Evolutionary conservation across 2,113 vertebrate species (phyloP), one percentile per base, ranked within the genome.

Genomic region (Paramormyrops kingsleyae): DNA sequence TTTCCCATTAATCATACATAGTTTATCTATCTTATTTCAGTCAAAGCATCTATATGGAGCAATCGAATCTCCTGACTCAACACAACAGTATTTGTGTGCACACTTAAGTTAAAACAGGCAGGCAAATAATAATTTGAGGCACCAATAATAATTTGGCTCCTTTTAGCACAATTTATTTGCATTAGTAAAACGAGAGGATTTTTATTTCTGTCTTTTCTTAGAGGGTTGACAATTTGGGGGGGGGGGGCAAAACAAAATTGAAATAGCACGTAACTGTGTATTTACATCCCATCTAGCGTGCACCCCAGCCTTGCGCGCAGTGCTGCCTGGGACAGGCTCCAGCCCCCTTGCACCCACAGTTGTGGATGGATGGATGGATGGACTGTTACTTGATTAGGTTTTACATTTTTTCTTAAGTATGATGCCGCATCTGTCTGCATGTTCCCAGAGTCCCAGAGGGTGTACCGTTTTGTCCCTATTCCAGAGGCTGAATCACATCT

Each of bases 381-480:
- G 31, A 77, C 5, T 12, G 31, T 2, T 31, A 31, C n/a, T 70
- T 31, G 31, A 39, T 80, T 80, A 80, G 35, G 4, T 42, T 80
- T 80, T 39, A 17, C 70, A 42, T 39, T 1, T 46, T 44, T n/a
- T 17, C 70, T 44, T 93, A 80, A 80, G 74, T 8, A 80, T 80
- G 31, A 70, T 70, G 31, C 74, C 6, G 17, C 35, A 80, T 80
- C 70, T 17, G 83, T 84, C 21, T n/a, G 21, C 80, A 21, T 42
- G 35, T 83, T 17, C 77, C 15, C 77, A 80, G 35, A 19, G 1
- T 7, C 93, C 94, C 91, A 93, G 91, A 92, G 87, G 13, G 21
- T 86, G 35, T 66, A 59, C 66, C 53, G 1, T 31, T 31, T 70
- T 13, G 62, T 5, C 62, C 62, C 62, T 12, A 70, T 31, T 70